Evolutionary conservation across 2,888 invertebrate species (phyloP), one percentile per base, ranked within the genome.

Genomic region (Caenorhabditis virilis): DNA sequence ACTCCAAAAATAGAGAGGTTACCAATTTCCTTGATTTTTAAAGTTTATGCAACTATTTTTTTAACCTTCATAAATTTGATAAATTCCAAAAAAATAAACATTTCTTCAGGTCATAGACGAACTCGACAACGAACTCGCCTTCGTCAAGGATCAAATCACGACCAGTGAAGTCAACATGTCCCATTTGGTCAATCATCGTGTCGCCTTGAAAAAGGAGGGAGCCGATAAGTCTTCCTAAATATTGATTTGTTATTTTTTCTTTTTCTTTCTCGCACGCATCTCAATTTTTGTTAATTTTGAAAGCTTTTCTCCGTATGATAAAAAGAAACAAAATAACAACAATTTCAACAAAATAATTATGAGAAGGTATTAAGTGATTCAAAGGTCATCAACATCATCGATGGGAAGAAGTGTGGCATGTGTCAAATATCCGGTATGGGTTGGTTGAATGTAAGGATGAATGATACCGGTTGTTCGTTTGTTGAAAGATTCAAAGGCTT

Each of bases 81-180:
- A n/a, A n/a, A n/a, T n/a, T n/a, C n/a, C n/a, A n/a, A n/a, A 20
- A 22, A 9, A 22, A 43, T 18, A 11, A 22, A 18, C 7, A 4
- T 48, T 36, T 30, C 42, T 52, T 27, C 43, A 52, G 52, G 41
- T 52, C 6, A 30, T 52, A 15, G 43, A 38, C n/a, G 49, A 49
- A 49, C n/a, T 47, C 3, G 20, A 18, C 5, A 50, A 9, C 11
- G 41, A 56, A 16, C 36, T 46, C 6, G 26, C 26, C 2, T 46
- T 90, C 90, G 87, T 95, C 56, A 89, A 95, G 82, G 95, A 97
- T 87, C 97, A 97, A 86, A 91, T 92, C 82, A 98, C 97, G 16
- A 97, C 95, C 20, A 92, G 93, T 43, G 97, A 98, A 89, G 97
- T 74, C 23, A 97, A 95, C 85, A 95, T 97, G 93, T 95, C 97